These are phyloP conservation scores for Sclerurus mexicanus DNA, from an alignment of 2,113 vertebrate species.

Conservation along the genomic window DNA sequence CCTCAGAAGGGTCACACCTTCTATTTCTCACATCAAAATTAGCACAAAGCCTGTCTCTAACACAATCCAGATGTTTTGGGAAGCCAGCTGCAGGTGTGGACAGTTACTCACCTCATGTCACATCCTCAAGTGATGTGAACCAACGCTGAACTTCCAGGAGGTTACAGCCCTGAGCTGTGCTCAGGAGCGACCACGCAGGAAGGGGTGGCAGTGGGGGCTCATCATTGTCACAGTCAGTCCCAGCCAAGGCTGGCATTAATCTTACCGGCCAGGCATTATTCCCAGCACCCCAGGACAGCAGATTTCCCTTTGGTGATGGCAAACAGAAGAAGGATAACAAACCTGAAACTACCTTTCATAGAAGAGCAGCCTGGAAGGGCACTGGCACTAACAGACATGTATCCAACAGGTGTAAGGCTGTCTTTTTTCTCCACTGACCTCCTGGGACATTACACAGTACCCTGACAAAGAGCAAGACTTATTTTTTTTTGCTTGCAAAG, in stretches of 20 bases:
- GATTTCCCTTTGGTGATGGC: not conserved
- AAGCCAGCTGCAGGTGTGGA: not conserved
- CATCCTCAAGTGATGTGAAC: not conserved
- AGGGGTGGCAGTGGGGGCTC: not conserved
- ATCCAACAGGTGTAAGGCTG: not conserved
- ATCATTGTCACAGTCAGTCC: not conserved
- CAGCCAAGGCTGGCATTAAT: not conserved
- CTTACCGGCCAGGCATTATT: not conserved
- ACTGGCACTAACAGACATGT: not conserved
- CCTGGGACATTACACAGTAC: not conserved
- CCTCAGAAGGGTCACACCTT: not conserved
- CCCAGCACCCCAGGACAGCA: not conserved
- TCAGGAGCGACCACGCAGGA: not conserved
- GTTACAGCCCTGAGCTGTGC: not conserved
- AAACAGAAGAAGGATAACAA: not conserved
- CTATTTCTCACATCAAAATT: not conserved
- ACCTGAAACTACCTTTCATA: not conserved
- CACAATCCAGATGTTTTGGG: not conserved
- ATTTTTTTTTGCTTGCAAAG: not conserved
- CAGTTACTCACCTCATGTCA: not conserved
- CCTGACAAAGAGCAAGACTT: not conserved
- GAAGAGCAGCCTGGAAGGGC: not conserved
- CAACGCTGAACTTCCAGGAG: not conserved
- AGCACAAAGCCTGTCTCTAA: not conserved
- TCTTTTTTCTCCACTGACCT: not conserved